Conservation (phyloP, 1,140 invertebrate genomes). For the Nasonia longicornis region DNA sequence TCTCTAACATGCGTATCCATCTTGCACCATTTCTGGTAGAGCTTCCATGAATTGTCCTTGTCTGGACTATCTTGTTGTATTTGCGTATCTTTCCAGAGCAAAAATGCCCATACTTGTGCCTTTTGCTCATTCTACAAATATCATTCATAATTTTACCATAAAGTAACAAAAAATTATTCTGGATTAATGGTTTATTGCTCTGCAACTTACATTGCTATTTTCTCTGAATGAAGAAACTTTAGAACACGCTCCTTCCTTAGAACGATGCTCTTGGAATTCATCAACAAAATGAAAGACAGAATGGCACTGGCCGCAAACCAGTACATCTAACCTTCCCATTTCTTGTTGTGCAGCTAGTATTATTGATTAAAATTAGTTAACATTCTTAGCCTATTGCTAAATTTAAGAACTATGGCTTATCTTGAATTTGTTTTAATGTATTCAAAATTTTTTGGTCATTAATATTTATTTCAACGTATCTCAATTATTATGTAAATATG, state of each 20-base stretch:
- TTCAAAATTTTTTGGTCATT: not conserved
- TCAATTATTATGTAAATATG: no score
- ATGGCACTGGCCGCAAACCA: conserved; percentile 85
- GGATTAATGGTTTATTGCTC: not conserved
- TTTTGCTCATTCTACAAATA: conserved; percentile 77
- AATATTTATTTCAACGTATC: not conserved
- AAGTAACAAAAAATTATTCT: conserved; percentile 4
- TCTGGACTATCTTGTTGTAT: conserved; percentile 71
- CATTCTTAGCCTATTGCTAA: not conserved
- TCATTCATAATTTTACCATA: conserved; percentile 39
- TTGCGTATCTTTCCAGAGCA: conserved; percentile 82
- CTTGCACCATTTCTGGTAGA: conserved; percentile 86
- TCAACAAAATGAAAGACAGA: conserved; percentile 83
- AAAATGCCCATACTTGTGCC: conserved; percentile 85
- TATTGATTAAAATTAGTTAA: conserved; percentile 7
- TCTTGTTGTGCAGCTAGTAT: conserved; percentile 78
- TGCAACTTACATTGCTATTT: conserved; percentile 62
- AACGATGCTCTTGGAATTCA: conserved; percentile 78
- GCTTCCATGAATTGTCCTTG: conserved; percentile 77
- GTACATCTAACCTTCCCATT: conserved; percentile 79
- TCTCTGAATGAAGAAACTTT: conserved; percentile 65
- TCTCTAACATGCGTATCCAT: conserved; percentile 78
- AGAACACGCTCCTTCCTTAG: conserved; percentile 62
- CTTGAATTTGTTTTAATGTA: no score
- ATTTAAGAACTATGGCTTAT: not conserved